Percentiles rank a stretch among this genome's conserved stretches.
Conservation (phyloP, 2,797 vertebrate genomes). For the Poecilia wingei region DNA sequence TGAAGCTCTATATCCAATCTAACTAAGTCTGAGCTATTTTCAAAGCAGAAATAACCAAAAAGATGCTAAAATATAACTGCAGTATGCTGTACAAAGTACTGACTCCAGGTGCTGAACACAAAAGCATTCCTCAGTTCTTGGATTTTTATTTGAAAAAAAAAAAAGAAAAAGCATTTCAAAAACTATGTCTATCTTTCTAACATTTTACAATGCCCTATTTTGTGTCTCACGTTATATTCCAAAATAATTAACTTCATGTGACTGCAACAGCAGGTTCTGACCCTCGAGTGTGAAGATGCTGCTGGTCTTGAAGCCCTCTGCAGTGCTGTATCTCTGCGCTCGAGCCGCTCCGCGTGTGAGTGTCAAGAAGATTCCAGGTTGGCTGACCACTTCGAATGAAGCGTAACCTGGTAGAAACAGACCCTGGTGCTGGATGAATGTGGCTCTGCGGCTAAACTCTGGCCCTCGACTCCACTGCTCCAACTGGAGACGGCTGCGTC, state of each 20-base stretch:
- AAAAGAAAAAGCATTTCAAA: background rate
- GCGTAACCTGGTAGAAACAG: conserved; percentile 90
- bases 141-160: no score
- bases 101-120: background rate
- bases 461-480: conserved; percentile 86
- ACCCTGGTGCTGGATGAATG: conserved; percentile 94
- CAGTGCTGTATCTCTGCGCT: conserved; percentile 87
- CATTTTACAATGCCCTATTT: background rate
- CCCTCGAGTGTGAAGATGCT: conserved; percentile 95
- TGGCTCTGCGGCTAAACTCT: conserved; percentile 85
- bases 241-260: background rate
- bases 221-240: background rate
- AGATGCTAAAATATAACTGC: background rate
- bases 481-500: conserved; percentile 81
- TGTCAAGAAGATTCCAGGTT: conserved; percentile 90
- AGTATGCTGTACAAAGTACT: background rate
- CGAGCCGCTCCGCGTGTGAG: conserved; percentile 81
- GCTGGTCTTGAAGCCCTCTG: conserved; percentile 88
- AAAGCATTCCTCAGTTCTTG: background rate
- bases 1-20: no score
- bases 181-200: background rate
- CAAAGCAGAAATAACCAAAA: background rate
- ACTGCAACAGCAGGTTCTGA: conserved; percentile 62
- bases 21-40: background rate
- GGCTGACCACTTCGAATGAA: conserved; percentile 89